Percentiles rank a stretch among this genome's conserved stretches.
Conservation (phyloP, 2,113 vertebrate genomes). For the Solea solea region DNA sequence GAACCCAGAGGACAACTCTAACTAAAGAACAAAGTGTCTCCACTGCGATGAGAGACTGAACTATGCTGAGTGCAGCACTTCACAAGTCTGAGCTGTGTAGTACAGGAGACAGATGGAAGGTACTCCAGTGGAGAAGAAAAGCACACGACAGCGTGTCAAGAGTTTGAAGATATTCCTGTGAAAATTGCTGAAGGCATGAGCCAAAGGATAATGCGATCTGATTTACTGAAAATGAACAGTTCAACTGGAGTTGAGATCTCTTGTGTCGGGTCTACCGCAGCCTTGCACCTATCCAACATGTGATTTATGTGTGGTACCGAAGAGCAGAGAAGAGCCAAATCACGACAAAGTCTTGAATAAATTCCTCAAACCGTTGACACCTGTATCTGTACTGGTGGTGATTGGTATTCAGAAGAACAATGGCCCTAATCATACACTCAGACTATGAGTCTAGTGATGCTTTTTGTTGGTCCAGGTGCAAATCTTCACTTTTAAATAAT, state of each 20-base stretch:
- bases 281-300: neutral
- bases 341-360: neutral
- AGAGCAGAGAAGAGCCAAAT: neutral
- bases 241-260: neutral
- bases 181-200: neutral
- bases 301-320: neutral
- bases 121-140: neutral
- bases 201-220: slow-evolving; percentile 5
- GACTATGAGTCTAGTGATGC: slow-evolving; percentile 1
- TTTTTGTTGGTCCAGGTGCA: neutral
- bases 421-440: neutral
- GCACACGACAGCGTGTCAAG: slow-evolving; percentile 6
- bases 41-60: slow-evolving; percentile 6
- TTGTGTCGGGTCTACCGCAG: neutral
- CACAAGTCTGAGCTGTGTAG: slow-evolving; percentile 28
- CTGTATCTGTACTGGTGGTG: neutral
- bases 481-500: too few species aligned
- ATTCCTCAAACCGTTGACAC: neutral
- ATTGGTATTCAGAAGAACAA: slow-evolving; percentile 1
- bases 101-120: slow-evolving; percentile 37
- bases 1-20: neutral
- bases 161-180: slow-evolving; percentile 15
- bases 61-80: slow-evolving; percentile 20
- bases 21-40: slow-evolving; percentile 3
- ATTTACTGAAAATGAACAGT: slow-evolving; percentile 6